Conservation (phyloP, 2,113 vertebrate genomes). For the Pelmatolapia mariae region DNA sequence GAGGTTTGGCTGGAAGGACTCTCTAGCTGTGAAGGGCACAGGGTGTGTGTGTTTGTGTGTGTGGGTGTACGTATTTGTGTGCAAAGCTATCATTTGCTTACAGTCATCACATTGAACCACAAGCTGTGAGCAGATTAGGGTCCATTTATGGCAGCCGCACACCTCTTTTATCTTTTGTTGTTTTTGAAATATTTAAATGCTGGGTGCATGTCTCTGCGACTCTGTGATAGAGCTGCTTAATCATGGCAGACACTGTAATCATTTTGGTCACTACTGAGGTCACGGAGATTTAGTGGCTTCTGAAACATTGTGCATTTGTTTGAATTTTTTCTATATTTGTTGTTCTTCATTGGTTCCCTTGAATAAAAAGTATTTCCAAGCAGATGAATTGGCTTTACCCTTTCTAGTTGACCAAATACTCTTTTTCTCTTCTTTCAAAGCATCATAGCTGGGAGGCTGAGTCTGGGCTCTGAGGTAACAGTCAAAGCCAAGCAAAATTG, state of each 20-base stretch:
- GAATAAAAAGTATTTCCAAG: background rate
- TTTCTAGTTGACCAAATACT: background rate
- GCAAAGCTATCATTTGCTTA: background rate
- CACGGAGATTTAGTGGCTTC: background rate
- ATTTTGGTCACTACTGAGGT: background rate
- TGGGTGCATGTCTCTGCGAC: background rate
- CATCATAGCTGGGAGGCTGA: background rate
- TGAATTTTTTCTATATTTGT: background rate
- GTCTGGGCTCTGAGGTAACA: background rate
- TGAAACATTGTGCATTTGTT: background rate
- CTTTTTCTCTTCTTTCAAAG: background rate
- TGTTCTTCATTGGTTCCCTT: background rate
- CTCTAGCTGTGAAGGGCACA: conserved; percentile 23
- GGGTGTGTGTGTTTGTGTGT: conserved; percentile 32
- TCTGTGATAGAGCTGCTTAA: background rate
- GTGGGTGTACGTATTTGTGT: conserved; percentile 18
- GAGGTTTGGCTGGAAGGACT: conserved; percentile 37
- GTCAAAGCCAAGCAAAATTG: background rate
- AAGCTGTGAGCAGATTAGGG: background rate
- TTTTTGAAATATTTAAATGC: background rate
- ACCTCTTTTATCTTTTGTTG: background rate
- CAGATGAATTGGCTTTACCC: background rate
- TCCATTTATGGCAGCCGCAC: background rate
- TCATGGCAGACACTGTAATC: background rate
- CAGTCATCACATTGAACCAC: conserved; percentile 1